Conservation (phyloP, 1,140 invertebrate species). For the Tetragonula clypearis region DNA sequence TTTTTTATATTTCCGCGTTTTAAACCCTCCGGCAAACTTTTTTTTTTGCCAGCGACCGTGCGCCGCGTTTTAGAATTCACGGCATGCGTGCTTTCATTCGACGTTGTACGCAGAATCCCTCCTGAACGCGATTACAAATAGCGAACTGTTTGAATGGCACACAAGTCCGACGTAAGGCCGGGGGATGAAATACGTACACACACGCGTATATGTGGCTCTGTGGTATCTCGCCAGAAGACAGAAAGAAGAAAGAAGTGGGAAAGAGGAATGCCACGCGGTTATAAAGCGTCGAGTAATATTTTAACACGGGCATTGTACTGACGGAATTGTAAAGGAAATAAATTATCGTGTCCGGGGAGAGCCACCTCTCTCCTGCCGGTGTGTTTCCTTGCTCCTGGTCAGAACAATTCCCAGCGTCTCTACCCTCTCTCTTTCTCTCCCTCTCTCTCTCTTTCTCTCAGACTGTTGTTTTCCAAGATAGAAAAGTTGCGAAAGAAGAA, state of each 20-base stretch:
- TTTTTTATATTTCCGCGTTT: neutral
- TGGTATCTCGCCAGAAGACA: conserved; percentile 24
- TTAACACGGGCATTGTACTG: conserved; percentile 71
- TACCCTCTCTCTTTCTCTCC: neutral
- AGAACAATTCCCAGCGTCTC: conserved; percentile 40
- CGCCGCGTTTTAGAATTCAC: neutral
- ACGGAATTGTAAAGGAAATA: conserved; percentile 71
- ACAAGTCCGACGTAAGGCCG: conserved; percentile 1
- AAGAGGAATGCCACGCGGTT: conserved; percentile 39
- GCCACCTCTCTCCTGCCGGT: conserved; percentile 15
- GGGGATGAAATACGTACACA: neutral
- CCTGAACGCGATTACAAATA: conserved; percentile 7
- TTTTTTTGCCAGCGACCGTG: neutral
- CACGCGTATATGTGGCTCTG: neutral
- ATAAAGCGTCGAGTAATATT: conserved; percentile 71
- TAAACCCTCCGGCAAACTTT: neutral
- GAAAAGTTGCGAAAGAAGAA: conserved; percentile 22
- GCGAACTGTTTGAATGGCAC: conserved; percentile 10
- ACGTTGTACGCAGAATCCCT: neutral
- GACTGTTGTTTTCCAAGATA: neutral
- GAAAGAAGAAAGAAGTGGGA: neutral
- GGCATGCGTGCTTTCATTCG: neutral
- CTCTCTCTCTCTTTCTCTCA: neutral
- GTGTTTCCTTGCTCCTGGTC: conserved; percentile 47
- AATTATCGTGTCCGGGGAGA: conserved; percentile 61